Conservation (phyloP, 2,797 vertebrate genomes). For the Paguma larvata region DNA sequence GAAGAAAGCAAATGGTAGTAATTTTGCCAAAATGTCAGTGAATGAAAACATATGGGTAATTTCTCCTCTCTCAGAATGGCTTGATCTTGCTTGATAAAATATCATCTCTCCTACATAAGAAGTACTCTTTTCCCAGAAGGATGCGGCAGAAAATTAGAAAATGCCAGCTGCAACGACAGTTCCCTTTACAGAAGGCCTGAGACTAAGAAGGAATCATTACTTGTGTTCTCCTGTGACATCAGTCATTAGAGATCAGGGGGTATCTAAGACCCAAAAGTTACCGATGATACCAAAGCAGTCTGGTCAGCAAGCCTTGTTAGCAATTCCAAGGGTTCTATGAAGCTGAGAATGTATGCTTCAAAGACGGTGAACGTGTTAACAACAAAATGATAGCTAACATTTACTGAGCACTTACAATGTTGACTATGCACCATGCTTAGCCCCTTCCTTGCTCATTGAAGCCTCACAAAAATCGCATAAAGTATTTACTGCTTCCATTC, state of each 20-base stretch:
- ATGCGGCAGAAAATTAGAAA: conserved; percentile 67
- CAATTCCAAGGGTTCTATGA: conserved; percentile 20
- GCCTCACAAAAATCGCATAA: background rate
- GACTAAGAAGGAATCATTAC: conserved; percentile 48
- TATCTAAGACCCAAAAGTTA: conserved; percentile 21
- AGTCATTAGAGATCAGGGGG: conserved; percentile 50
- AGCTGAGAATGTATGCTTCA: conserved; percentile 25
- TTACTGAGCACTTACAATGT: background rate
- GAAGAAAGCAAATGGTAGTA: conserved; percentile 65
- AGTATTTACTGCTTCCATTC: background rate
- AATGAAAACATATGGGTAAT: conserved; percentile 65
- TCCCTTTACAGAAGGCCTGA: conserved; percentile 1
- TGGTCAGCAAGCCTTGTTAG: background rate
- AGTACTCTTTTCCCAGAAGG: conserved; percentile 59
- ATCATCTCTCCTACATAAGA: conserved; percentile 64
- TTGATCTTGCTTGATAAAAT: conserved; percentile 68
- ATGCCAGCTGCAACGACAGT: background rate
- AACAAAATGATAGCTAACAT: background rate
- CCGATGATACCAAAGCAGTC: background rate
- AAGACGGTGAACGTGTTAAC: background rate
- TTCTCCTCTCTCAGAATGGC: conserved; percentile 42
- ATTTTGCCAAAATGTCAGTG: conserved; percentile 73
- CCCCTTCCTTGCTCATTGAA: background rate
- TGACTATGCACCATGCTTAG: background rate
- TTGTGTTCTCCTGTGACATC: background rate